Base-by-base conservation (phyloP, 2,797 vertebrate genomes). In the Cephalopachus bancanus region DNA sequence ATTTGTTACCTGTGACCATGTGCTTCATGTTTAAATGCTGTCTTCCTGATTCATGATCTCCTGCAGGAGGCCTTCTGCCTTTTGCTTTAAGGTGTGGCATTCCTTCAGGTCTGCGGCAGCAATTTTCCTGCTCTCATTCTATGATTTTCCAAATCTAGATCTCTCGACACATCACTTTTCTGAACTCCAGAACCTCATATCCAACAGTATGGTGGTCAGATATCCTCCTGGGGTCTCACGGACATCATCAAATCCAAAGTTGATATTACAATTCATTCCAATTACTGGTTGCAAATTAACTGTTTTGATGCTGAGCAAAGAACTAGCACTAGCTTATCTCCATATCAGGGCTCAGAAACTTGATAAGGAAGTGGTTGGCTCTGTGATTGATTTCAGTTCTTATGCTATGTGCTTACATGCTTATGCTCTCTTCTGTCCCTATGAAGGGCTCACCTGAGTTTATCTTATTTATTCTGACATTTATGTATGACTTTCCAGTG, bases 401-500 rank as follows among this genome's bases (percentile, higher is more conserved):
- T 59, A 8, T 24, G 28, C 20, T 10, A 51, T 75, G 24, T 24
- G 8, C 14, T 76, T 62, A 4, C 12, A 6, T 69, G n/a, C 51
- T 65, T 49, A 5, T 30, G 16, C 49, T 92, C 71, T 71, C 30
- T 72, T 62, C 72, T 28, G 76, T 17, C 28, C 22, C 59, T 76
- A 78, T 57, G 44, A 89, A 79, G 71, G 72, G 59, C 28, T 20
- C 64, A 1, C 10, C 7, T 81, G 65, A 60, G 11, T 87, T 76
- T 76, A 80, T n/a, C 10, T 87, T 17, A 22, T 78, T 75, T 80
- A 60, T 81, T 92, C 72, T 84, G n/a, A 64, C 64, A 83, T 81
- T 81, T 91, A 71, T n/a, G 65, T 33, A 53, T 14, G 71, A 19
- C 60, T 89, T 88, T 30, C 80, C 20, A 76, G 33, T 80, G 62